Conservation (phyloP, 2,797 vertebrate genomes). For the Petrocephalus sullivani region DNA sequence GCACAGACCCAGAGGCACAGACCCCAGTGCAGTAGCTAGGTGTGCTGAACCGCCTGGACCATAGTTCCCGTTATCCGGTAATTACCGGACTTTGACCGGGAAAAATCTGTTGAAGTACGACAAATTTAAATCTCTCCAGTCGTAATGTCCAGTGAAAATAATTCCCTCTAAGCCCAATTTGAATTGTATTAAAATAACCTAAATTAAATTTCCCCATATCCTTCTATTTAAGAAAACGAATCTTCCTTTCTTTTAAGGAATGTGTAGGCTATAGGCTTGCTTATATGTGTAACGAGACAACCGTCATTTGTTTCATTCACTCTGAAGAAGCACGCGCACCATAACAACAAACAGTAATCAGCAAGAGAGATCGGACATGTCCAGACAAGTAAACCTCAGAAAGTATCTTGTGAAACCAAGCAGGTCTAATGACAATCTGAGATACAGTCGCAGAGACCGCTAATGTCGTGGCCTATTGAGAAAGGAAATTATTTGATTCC, state of each 20-base stretch:
- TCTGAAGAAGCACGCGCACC: neutral
- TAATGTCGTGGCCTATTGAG: neutral
- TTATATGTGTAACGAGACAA: neutral
- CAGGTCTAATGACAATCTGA: neutral
- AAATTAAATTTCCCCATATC: neutral
- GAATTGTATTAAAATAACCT: neutral
- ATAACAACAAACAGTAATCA: neutral
- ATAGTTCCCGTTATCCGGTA: neutral
- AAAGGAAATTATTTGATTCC: neutral
- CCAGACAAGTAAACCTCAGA: neutral
- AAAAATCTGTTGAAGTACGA: neutral
- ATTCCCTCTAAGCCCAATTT: neutral
- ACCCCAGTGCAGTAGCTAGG: slow-evolving; percentile 22
- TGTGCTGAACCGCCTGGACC: neutral
- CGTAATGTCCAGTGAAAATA: neutral
- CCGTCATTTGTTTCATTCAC: neutral
- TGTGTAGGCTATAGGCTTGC: neutral
- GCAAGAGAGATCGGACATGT: neutral
- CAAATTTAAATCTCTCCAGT: neutral
- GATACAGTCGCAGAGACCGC: neutral
- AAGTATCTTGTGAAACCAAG: neutral
- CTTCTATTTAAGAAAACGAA: neutral
- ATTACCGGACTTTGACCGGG: neutral
- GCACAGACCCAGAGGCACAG: neutral
- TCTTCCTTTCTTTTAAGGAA: neutral